These are phyloP conservation scores for Phyllostomus discolor DNA, from an alignment of 2,113 vertebrate genomes.

Conservation along the genomic window DNA sequence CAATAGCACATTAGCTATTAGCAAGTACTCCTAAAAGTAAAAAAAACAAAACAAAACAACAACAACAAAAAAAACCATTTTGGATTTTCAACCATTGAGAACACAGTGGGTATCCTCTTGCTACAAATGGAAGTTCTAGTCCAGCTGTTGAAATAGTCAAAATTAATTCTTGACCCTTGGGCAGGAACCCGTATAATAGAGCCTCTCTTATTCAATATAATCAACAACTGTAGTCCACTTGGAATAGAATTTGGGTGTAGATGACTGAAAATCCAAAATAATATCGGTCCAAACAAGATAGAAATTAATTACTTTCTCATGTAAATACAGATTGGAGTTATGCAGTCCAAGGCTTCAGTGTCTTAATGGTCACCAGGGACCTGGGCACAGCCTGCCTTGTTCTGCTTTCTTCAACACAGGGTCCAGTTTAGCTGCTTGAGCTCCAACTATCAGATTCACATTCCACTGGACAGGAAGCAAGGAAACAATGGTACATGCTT, in stretches of 20 bases:
- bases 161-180: neutral
- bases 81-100: neutral
- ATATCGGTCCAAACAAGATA: neutral
- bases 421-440: neutral
- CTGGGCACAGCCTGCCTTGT: neutral
- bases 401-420: neutral
- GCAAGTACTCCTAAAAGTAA: neutral
- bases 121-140: neutral
- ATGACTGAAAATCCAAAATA: neutral
- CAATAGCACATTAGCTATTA: neutral
- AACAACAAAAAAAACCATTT: neutral
- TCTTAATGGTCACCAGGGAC: neutral
- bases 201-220: neutral
- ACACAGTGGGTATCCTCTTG: neutral
- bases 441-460: neutral
- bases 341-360: rapidly evolving
- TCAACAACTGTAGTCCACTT: neutral
- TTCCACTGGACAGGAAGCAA: neutral
- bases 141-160: neutral
- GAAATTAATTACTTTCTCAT: neutral
- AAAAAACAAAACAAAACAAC: too few relatives aligned
- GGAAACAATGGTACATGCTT: neutral
- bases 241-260: neutral
- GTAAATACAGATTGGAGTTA: neutral
- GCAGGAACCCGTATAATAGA: neutral